Percentiles rank a stretch among this genome's conserved stretches.
phyloP scores from a whole-genome alignment of 1,140 invertebrate species.

The Chionoecetes opilio region DNA sequence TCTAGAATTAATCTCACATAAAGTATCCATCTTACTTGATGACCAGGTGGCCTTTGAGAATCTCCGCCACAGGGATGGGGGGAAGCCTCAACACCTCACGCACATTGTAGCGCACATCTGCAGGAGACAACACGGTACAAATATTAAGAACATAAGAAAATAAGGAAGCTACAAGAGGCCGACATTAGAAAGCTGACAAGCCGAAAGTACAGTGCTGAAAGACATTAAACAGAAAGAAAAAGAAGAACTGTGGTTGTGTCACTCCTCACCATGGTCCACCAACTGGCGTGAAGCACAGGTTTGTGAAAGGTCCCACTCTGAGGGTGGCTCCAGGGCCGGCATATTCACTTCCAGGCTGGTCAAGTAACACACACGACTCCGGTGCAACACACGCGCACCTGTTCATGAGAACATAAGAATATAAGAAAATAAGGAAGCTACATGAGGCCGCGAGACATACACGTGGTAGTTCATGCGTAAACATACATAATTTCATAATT shows the following conservation, averaged over 20 bases:
- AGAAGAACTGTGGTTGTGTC: too few species aligned
- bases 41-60: conserved; percentile 63
- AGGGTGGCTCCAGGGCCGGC: conserved; percentile 47
- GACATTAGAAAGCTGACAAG: too few species aligned
- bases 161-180: too few species aligned
- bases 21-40: conserved; percentile 43
- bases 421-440: too few species aligned
- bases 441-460: too few species aligned
- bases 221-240: too few species aligned
- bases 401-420: neutral
- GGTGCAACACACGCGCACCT: conserved; percentile 70
- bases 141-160: neutral
- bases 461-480: too few species aligned
- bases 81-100: conserved; percentile 66
- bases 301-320: conserved; percentile 65
- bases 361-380: conserved; percentile 71
- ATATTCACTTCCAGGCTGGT: conserved; percentile 63
- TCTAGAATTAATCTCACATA: too few species aligned
- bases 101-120: conserved; percentile 65
- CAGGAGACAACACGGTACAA: neutral
- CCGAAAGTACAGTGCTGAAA: too few species aligned
- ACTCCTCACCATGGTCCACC: conserved; percentile 52
- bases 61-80: conserved; percentile 38
- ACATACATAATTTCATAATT: too few species aligned
- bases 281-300: conserved; percentile 71